phyloP scores from a whole-genome alignment of 1,140 invertebrate species.

The Drosophila arawakana region DNA sequence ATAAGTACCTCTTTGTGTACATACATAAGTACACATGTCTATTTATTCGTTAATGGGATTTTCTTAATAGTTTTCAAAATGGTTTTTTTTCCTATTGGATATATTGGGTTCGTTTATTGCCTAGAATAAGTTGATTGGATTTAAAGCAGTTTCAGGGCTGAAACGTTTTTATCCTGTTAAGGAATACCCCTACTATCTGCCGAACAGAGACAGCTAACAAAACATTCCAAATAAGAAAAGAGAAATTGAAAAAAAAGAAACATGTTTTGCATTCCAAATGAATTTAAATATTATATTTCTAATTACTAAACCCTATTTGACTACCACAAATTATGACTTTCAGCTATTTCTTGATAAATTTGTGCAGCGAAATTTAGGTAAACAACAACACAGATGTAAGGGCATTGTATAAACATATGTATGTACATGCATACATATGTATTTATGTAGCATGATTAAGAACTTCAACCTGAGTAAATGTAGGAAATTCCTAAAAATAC shows the following conservation, averaged over 20 bases:
- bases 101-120: background rate
- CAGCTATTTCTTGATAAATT: background rate
- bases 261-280: too few species aligned
- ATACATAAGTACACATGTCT: background rate
- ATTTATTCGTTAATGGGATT: constrained; percentile 1
- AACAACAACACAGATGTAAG: constrained; percentile 2
- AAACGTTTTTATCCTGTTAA: background rate
- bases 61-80: background rate
- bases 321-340: background rate
- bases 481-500: constrained; percentile 13
- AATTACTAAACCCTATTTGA: background rate
- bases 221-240: too few species aligned
- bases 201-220: too few species aligned
- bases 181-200: too few species aligned
- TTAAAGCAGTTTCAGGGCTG: background rate
- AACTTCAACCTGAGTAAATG: constrained; percentile 6
- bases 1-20: background rate
- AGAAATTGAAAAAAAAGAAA: too few species aligned
- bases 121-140: background rate
- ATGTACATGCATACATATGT: too few species aligned
- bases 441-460: background rate
- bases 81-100: background rate
- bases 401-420: background rate
- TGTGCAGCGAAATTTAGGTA: background rate
- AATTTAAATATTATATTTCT: too few species aligned